Conservation (phyloP, 2,888 invertebrate genomes). For the Pollenia amentaria region DNA sequence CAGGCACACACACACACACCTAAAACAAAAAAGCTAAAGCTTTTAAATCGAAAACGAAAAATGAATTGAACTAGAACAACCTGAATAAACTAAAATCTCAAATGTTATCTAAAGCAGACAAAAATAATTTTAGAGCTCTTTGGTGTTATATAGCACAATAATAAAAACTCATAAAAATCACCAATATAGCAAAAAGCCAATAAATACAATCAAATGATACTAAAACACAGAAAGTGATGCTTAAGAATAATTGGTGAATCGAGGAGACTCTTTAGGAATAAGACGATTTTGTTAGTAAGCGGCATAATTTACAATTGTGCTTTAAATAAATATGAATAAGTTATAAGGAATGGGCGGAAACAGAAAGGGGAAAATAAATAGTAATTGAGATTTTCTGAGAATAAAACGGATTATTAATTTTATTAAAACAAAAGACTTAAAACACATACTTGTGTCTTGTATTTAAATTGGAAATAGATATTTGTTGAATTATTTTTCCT, state of each 20-base stretch:
- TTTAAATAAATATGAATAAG: constrained; percentile 36
- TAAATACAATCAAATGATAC: constrained; percentile 63
- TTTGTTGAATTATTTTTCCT: background rate
- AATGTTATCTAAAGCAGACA: background rate
- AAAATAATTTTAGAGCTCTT: constrained; percentile 4
- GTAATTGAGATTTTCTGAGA: background rate
- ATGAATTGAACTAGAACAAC: constrained; percentile 20
- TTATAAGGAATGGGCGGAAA: background rate
- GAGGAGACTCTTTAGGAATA: background rate
- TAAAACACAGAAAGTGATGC: constrained; percentile 14
- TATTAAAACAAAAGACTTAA: constrained; percentile 27
- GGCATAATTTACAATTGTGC: constrained; percentile 32
- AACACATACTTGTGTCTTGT: background rate
- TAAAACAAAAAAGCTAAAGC: background rate
- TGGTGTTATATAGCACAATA: constrained; percentile 49
- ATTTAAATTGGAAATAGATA: background rate
- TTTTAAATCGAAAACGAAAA: constrained; percentile 10
- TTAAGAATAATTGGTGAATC: background rate
- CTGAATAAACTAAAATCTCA: background rate
- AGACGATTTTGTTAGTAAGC: constrained; percentile 41
- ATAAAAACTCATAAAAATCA: constrained; percentile 69
- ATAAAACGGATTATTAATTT: background rate
- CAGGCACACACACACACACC: background rate
- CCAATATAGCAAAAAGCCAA: constrained; percentile 60
- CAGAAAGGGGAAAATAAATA: background rate